Evolutionary conservation across 2,113 vertebrate species (phyloP).

Genomic region (Chamaetylas fuelleborni): DNA sequence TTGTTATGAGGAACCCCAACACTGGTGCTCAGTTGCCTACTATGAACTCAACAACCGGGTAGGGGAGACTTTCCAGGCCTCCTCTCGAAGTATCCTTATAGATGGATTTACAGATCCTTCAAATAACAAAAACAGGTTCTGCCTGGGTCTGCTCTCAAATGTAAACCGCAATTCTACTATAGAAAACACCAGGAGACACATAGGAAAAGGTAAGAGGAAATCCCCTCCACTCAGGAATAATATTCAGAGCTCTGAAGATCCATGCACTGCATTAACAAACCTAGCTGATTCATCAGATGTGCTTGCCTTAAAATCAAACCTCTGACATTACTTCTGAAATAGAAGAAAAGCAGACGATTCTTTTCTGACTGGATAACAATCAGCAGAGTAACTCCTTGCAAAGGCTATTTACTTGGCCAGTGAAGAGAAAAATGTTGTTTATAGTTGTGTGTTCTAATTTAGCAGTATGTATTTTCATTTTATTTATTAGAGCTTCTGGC

Average conservation of each 20-base stretch:
- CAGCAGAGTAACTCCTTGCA: slow-evolving; percentile 28
- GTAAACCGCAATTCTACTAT: slow-evolving; percentile 99
- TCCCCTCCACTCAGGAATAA: background rate
- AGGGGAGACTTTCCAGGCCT: slow-evolving; percentile 96
- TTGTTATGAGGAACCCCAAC: slow-evolving; percentile 94
- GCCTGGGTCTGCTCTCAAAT: slow-evolving; percentile 94
- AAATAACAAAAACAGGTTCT: slow-evolving; percentile 97
- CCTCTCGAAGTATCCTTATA: slow-evolving; percentile 89
- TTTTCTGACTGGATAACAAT: background rate
- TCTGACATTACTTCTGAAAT: slow-evolving; percentile 9
- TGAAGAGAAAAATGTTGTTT: slow-evolving; percentile 50
- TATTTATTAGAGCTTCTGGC: slow-evolving; percentile 61
- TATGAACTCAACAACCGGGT: slow-evolving; percentile 97
- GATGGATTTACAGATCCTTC: slow-evolving; percentile 98
- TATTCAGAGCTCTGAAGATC: background rate
- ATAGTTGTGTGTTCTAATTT: slow-evolving; percentile 47
- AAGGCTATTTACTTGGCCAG: slow-evolving; percentile 29
- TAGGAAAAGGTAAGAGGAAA: slow-evolving; percentile 89
- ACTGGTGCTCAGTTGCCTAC: slow-evolving; percentile 98
- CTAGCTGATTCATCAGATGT: background rate
- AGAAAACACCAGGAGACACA: slow-evolving; percentile 95
- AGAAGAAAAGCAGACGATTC: slow-evolving; percentile 1
- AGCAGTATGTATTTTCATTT: slow-evolving; percentile 62
- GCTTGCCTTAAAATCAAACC: background rate
- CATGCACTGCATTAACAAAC: background rate